Evolutionary conservation across 1,140 invertebrate genomes (phyloP).

Genomic region (Ips typographus): DNA sequence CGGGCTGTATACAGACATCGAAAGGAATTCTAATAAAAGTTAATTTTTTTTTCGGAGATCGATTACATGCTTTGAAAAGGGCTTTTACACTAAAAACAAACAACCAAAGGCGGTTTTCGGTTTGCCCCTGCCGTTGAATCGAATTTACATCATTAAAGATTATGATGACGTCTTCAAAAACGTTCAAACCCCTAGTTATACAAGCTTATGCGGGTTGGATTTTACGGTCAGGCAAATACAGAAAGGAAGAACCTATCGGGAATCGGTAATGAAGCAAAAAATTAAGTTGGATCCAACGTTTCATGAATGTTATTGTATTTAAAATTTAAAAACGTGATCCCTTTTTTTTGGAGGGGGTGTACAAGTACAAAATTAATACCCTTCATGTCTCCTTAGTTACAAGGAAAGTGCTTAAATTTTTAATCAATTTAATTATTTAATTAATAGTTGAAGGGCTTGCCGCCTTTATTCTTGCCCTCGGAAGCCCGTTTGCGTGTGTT

Average conservation of each 20-base stretch:
- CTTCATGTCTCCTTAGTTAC: not conserved
- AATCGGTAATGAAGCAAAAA: conserved; percentile 1
- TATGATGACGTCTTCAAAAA: conserved; percentile 35
- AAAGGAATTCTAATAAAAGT: too few species aligned
- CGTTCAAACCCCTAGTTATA: not conserved
- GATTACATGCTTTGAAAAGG: too few species aligned
- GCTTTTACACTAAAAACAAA: conserved; percentile 3
- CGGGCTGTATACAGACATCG: too few species aligned
- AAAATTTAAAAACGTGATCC: not conserved
- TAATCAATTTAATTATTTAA: conserved; percentile 4
- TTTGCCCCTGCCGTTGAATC: conserved; percentile 16
- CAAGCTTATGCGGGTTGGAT: conserved; percentile 8
- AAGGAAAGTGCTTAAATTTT: not conserved
- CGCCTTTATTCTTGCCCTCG: not conserved
- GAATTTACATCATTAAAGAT: conserved; percentile 38
- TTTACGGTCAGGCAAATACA: conserved; percentile 26
- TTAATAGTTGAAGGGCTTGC: not conserved
- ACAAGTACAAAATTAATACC: too few species aligned
- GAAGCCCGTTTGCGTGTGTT: not conserved
- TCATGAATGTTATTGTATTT: not conserved
- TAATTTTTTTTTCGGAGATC: too few species aligned
- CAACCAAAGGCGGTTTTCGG: not conserved
- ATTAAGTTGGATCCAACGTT: conserved; percentile 7
- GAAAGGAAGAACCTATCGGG: conserved; percentile 11
- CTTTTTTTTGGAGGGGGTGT: not conserved